A percentile compares a stretch with the other conserved stretches of the same genome.
Evolutionary conservation across 2,797 vertebrate species (phyloP).

Genomic region (Bryconaethiops microstoma): DNA sequence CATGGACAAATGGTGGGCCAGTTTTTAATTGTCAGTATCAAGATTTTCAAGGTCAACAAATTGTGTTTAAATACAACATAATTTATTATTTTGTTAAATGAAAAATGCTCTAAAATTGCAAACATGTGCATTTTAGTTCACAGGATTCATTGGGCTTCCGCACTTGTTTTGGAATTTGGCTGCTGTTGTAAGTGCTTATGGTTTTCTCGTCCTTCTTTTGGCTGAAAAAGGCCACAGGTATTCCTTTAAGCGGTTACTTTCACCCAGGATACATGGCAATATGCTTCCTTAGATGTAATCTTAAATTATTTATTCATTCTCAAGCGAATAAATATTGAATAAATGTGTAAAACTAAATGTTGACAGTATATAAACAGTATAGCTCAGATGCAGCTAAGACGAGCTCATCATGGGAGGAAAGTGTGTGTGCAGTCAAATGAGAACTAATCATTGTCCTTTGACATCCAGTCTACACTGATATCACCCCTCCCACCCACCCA

Average conservation of each 20-base stretch:
- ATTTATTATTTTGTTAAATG: no score
- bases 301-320: not conserved
- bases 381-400: not conserved
- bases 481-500: not conserved
- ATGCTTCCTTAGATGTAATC: not conserved
- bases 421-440: not conserved
- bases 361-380: not conserved
- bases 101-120: no score
- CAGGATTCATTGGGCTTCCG: no score
- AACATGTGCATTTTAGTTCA: no score
- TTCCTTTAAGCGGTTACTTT: not conserved
- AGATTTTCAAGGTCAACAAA: no score
- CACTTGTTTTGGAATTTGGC: no score
- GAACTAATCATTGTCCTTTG: conserved; percentile 31
- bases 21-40: no score
- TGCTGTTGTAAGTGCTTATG: no score
- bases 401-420: not conserved
- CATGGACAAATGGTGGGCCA: no score
- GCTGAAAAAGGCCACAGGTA: not conserved
- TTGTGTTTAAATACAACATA: no score
- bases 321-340: conserved; percentile 20
- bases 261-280: not conserved
- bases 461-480: conserved; percentile 33
- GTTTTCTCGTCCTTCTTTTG: no score
- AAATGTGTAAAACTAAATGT: not conserved